Percentiles rank a stretch among this genome's conserved stretches.
These are phyloP conservation scores for Podarcis siculus DNA, from an alignment of 2,797 vertebrate species.

Conservation along the genomic window DNA sequence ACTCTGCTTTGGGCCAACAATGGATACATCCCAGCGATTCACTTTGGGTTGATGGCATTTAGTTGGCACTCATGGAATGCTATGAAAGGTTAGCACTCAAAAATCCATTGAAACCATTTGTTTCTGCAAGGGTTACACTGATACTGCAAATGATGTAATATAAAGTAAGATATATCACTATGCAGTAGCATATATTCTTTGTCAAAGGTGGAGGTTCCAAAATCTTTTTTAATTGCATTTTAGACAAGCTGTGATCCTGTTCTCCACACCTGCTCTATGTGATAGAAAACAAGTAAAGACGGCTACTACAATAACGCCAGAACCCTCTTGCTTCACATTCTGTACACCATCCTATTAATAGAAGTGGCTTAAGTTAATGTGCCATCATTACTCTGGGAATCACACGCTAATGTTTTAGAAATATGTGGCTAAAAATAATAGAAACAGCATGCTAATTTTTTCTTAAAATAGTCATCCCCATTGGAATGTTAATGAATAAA, in stretches of 20 bases:
- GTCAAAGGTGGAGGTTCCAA: not conserved
- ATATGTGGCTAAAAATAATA: slow-evolving; percentile 6
- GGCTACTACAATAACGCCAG: not conserved
- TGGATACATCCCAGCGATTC: too few species aligned
- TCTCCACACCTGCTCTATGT: too few species aligned
- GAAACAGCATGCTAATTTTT: not conserved
- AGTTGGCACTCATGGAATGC: too few species aligned
- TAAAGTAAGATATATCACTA: too few species aligned
- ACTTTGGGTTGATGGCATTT: too few species aligned
- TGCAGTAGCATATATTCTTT: not conserved
- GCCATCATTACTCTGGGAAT: not conserved
- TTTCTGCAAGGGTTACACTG: too few species aligned
- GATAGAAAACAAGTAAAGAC: not conserved
- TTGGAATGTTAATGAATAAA: slow-evolving; percentile 24
- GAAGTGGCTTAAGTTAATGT: not conserved
- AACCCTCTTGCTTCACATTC: not conserved
- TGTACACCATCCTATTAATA: not conserved
- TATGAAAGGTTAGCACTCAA: too few species aligned
- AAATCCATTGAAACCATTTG: too few species aligned
- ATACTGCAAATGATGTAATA: too few species aligned
- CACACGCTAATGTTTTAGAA: not conserved
- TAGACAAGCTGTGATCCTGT: not conserved
- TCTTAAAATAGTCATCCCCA: not conserved
- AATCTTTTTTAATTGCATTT: not conserved
- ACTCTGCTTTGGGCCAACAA: too few species aligned